Evolutionary conservation across 2,888 invertebrate species (phyloP), one percentile per base, ranked within the genome.

Genomic region (Andrena marginata): DNA sequence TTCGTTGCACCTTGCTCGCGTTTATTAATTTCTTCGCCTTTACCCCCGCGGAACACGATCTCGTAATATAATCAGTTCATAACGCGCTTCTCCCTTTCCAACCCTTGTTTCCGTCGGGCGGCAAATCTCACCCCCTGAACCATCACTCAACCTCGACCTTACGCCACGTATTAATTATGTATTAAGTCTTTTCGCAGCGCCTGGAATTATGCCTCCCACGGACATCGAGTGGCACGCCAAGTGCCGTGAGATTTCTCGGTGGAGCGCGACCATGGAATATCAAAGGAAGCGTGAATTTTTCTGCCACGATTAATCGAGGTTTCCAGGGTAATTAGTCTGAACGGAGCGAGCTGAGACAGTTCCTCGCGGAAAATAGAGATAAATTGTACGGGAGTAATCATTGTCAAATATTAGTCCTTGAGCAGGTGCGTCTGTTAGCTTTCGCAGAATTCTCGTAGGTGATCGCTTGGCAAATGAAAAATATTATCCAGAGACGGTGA

Each of bases 11-110:
- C 70, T 71, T 68, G 60, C 59, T 62, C 60, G 70, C 76, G 54
- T 68, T 84, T 85, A 81, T 85, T 85, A 85, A 85, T 78, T 85
- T 84, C 76, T 73, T 59, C 81, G 65, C 59, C 72, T 70, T 84
- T 84, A 78, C 78, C 69, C 77, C 59, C 42, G 42, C n/a, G 72
- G 69, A 78, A 78, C 76, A 70, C 81, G 73, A 84, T 73, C 75
- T 63, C 76, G 63, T 78, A 81, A 85, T 76, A 81, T 84, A 85
- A 85, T 85, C 78, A 78, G 73, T 78, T 81, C 48, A 78, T 59
- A 78, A 73, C 78, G 84, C 62, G 73, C 78, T 84, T 75, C 75
- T 70, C 81, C 64, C 65, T 70, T 49, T 60, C 31, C 49, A 42
- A n/a, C 49, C 20, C 6, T 23, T 13, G 26, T 29, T 60, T 49